These are phyloP conservation scores for Pristiophorus japonicus DNA, from an alignment of 2,113 vertebrate species.

Conservation along the genomic window DNA sequence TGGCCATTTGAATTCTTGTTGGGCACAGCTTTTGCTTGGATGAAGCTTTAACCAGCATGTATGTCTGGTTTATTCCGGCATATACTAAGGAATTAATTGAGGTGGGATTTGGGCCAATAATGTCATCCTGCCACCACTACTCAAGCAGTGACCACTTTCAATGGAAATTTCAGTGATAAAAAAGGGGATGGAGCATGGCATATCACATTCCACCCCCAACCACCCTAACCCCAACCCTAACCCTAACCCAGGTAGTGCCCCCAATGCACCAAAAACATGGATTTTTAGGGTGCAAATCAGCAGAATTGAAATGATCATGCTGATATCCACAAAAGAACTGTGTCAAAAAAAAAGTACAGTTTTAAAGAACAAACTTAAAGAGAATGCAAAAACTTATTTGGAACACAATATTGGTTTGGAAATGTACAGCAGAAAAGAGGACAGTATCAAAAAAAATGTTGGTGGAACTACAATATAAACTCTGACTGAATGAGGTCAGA, in stretches of 20 bases:
- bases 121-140: no score
- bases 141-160: neutral
- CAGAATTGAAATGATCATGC: neutral
- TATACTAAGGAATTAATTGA: no score
- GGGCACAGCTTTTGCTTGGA: no score
- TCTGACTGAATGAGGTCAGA: neutral
- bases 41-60: no score
- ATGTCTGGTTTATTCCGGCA: no score
- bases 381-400: neutral
- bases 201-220: neutral
- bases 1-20: no score
- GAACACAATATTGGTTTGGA: neutral
- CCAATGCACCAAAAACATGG: neutral
- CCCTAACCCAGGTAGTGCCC: neutral
- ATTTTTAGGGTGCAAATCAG: neutral
- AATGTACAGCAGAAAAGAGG: neutral
- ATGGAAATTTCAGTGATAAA: neutral
- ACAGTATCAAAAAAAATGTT: neutral
- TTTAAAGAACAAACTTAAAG: neutral
- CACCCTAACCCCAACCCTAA: no score
- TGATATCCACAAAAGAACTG: neutral
- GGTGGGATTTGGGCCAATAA: no score
- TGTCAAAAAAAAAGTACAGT: neutral
- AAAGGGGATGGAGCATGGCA: neutral
- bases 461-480: neutral